These are phyloP conservation scores for Maniola jurtina DNA, from an alignment of 1,140 invertebrate genomes.

Conservation along the genomic window DNA sequence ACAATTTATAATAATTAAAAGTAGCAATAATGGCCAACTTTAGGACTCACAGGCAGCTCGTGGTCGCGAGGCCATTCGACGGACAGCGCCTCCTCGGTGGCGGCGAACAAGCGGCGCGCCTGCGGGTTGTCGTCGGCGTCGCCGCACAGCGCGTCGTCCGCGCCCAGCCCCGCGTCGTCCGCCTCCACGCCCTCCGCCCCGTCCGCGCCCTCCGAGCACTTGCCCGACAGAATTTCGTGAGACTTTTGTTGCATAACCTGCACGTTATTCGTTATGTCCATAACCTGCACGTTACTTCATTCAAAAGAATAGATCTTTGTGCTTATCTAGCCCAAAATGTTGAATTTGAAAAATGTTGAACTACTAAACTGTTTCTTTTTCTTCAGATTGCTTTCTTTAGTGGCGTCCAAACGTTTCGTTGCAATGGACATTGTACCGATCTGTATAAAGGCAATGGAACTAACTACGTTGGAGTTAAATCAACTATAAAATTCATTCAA, in stretches of 20 bases:
- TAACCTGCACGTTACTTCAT: background rate
- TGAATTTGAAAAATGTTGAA: too few relatives aligned
- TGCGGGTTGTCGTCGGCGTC: constrained; percentile 47
- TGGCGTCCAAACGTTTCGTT: too few relatives aligned
- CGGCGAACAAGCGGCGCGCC: constrained; percentile 60
- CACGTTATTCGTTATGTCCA: constrained; percentile 4
- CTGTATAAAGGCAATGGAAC: too few relatives aligned
- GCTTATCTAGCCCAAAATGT: background rate
- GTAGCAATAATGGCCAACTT: background rate
- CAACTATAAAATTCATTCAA: too few relatives aligned
- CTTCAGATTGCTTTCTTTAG: too few relatives aligned
- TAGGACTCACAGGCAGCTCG: constrained; percentile 24
- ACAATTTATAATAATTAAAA: too few relatives aligned
- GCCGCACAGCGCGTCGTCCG: constrained; percentile 31
- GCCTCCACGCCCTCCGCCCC: constrained; percentile 33
- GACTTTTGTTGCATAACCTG: constrained; percentile 77
- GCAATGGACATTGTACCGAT: too few relatives aligned
- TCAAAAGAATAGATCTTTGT: background rate
- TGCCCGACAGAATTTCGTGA: constrained; percentile 70
- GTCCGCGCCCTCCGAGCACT: constrained; percentile 46
- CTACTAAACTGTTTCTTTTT: too few relatives aligned
- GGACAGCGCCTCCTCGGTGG: constrained; percentile 64
- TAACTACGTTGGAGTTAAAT: too few relatives aligned
- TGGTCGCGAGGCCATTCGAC: constrained; percentile 48
- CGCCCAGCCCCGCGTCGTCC: constrained; percentile 39